These are phyloP conservation scores for Mystacides longicornis DNA, from an alignment of 2,888 invertebrate genomes.

Conservation along the genomic window DNA sequence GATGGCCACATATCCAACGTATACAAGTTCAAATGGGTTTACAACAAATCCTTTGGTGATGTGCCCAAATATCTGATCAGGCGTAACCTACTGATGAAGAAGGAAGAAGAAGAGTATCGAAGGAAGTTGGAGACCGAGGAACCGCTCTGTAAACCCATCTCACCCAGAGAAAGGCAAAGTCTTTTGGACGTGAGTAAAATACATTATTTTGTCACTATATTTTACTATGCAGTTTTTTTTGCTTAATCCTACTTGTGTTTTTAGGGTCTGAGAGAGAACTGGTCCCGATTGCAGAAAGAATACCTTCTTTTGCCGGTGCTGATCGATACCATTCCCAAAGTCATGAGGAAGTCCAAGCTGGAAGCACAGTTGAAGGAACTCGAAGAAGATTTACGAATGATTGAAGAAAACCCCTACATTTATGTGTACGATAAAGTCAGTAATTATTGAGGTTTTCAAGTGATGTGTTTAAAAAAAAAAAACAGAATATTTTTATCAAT, in stretches of 20 bases:
- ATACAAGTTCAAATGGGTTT: conserved; percentile 61
- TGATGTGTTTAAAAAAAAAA: too few species aligned
- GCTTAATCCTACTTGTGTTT: too few species aligned
- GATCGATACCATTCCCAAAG: conserved; percentile 82
- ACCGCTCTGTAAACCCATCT: conserved; percentile 54
- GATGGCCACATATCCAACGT: conserved; percentile 55
- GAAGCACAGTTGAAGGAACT: conserved; percentile 71
- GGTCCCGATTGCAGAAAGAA: conserved; percentile 70
- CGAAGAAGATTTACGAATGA: conserved; percentile 76
- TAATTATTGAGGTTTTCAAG: too few species aligned
- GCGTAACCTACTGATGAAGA: conserved; percentile 40
- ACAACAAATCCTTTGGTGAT: conserved; percentile 60
- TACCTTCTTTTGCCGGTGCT: conserved; percentile 77
- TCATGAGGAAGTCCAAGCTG: conserved; percentile 67
- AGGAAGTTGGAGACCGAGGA: conserved; percentile 40
- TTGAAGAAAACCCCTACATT: conserved; percentile 78
- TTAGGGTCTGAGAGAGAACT: conserved; percentile 71
- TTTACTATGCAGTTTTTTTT: too few species aligned
- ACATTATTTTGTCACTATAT: too few species aligned
- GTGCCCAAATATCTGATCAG: conserved; percentile 59
- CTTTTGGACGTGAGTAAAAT: conserved; percentile 52
- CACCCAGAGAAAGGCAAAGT: conserved; percentile 52
- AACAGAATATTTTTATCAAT: too few species aligned
- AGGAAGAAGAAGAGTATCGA: conserved; percentile 33
- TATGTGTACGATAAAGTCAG: conserved; percentile 63